Conservation (phyloP, 2,113 vertebrate genomes). For the Mirounga angustirostris region DNA sequence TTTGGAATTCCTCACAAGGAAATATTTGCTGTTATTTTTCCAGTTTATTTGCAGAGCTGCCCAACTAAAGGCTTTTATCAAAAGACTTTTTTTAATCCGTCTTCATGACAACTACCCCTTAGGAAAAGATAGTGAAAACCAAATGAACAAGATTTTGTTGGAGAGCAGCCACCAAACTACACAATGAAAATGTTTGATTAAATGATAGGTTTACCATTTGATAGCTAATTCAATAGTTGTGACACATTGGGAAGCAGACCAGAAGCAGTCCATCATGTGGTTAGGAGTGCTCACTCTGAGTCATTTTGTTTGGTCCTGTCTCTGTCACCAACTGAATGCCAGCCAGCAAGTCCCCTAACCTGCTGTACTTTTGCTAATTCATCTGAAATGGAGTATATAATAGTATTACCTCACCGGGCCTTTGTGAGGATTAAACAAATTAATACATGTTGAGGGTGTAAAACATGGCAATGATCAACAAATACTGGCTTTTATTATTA, state of each 20-base stretch:
- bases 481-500: neutral
- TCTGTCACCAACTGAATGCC: neutral
- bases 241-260: neutral
- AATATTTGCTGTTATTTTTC: neutral
- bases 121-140: neutral
- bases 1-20: neutral
- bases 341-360: fast-evolving
- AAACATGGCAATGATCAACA: neutral
- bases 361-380: neutral
- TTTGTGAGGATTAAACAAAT: neutral
- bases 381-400: neutral
- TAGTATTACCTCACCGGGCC: neutral
- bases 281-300: too few species aligned
- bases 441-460: neutral
- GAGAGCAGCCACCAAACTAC: neutral
- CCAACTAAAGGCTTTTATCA: neutral
- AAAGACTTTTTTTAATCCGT: neutral
- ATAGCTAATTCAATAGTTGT: neutral
- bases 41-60: neutral
- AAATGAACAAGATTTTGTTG: neutral
- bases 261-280: fast-evolving
- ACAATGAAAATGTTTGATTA: neutral
- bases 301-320: neutral
- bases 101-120: neutral
- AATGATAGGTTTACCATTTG: neutral